Percentiles rank a stretch among this genome's conserved stretches.
Evolutionary conservation across 1,140 invertebrate genomes (phyloP).

Genomic region (Antheraea pernyi): DNA sequence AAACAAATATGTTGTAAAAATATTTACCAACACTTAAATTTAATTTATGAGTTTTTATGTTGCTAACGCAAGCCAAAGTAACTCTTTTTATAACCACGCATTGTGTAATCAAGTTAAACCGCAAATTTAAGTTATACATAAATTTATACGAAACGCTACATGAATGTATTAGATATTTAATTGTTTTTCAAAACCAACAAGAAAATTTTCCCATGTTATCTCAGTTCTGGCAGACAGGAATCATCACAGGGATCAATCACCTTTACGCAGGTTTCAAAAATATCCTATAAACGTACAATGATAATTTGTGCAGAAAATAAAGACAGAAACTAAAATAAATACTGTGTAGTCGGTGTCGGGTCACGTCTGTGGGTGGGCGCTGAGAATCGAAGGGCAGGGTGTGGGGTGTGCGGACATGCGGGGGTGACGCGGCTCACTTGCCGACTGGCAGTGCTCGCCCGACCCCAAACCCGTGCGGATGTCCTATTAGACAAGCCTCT

Average conservation of each 20-base stretch:
- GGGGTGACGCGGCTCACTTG: constrained; percentile 20
- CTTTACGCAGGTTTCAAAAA: not conserved
- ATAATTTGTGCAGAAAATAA: constrained; percentile 4
- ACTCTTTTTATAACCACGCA: too few relatives aligned
- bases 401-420: constrained; percentile 31
- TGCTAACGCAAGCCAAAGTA: too few relatives aligned
- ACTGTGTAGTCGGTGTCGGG: constrained; percentile 8
- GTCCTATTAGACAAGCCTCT: constrained; percentile 50
- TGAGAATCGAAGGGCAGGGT: not conserved
- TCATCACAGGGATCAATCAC: not conserved
- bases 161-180: too few relatives aligned
- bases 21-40: too few relatives aligned
- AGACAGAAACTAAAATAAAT: constrained; percentile 2
- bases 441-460: constrained; percentile 68
- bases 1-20: too few relatives aligned
- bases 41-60: too few relatives aligned
- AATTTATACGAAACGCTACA: too few relatives aligned
- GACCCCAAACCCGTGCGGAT: constrained; percentile 68
- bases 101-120: too few relatives aligned
- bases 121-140: too few relatives aligned
- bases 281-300: not conserved
- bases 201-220: too few relatives aligned
- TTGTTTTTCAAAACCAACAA: too few relatives aligned
- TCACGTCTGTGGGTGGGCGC: constrained; percentile 10
- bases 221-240: too few relatives aligned